Evolutionary conservation across 2,113 vertebrate genomes (phyloP).

Genomic region (Callopanchax toddi): DNA sequence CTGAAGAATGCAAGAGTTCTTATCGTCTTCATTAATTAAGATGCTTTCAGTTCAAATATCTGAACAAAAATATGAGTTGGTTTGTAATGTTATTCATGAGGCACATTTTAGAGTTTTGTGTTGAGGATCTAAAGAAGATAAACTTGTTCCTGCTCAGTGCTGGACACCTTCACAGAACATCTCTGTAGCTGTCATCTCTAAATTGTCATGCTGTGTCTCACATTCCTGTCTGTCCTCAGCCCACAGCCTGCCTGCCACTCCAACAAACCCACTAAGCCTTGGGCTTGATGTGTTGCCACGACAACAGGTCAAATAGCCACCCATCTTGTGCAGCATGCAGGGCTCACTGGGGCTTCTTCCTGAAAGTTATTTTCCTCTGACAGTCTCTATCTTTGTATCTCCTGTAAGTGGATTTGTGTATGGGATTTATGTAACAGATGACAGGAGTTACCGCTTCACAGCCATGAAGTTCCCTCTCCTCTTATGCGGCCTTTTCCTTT

Average conservation of each 20-base stretch:
- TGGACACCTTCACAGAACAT: background rate
- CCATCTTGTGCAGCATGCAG: conserved; percentile 24
- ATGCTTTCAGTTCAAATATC: background rate
- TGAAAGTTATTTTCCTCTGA: conserved; percentile 45
- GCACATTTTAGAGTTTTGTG: background rate
- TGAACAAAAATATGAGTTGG: too few species aligned
- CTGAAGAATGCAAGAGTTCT: background rate
- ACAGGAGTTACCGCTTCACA: conserved; percentile 14
- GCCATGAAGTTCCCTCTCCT: conserved; percentile 22
- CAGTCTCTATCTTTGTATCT: conserved; percentile 34
- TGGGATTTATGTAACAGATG: conserved; percentile 23
- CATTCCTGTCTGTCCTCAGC: conserved; percentile 3
- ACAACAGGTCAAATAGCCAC: conserved; percentile 33
- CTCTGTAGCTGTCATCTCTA: conserved; percentile 19
- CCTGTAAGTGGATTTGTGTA: conserved; percentile 55
- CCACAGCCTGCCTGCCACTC: conserved; percentile 10
- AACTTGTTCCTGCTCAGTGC: background rate
- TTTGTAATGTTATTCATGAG: too few species aligned
- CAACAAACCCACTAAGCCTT: conserved; percentile 23
- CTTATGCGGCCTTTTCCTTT: conserved; percentile 3
- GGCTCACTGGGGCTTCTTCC: conserved; percentile 29
- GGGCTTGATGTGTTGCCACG: conserved; percentile 50
- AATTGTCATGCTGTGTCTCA: background rate
- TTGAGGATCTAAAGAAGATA: too few species aligned
- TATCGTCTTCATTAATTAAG: background rate